Base-by-base conservation (phyloP, 2,888 invertebrate genomes). In the Eurois occulta region DNA sequence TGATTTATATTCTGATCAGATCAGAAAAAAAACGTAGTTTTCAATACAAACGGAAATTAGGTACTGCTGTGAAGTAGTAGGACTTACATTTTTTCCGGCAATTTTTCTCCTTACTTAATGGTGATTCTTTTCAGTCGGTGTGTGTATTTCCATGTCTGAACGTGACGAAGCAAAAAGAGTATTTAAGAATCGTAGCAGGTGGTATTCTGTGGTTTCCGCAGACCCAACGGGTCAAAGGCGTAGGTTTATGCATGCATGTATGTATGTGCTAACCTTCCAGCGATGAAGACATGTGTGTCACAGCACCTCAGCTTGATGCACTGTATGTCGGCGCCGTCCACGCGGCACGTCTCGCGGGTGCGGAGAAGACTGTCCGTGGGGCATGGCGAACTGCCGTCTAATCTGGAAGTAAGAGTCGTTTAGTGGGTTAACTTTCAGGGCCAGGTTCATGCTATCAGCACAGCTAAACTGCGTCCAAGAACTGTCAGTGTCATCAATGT, bases 281-380 rank as follows among this genome's bases (percentile, higher is more conserved):
- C 97, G 69, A 98, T 96, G 89, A 97, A 97, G 38, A 95, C 96
- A 90, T 97, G 97, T 24, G 97, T 97, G 67, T 97, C 97, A 88
- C 98, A 98, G 93, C 98, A 98, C 86, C 97, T 97, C 86, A 97
- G 93, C 82, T 97, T 94, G 69, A 97, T 97, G 90, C 98, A 98
- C 91, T 97, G 97, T 16, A 97, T 96, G 94, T 97, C 97, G 55
- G 95, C 96, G 4, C 97, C 97, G 74, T 96, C 96, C 48, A 97
- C 96, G 83, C 95, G 96, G 89, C 98, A 98, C 78, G 97, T 97
- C 89, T 97, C 97, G 6, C 97, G 94, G 1, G 97, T 96, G 32
- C 97, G 97, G 82, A 98, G 97, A 66, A 98, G 95, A 81, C 97
- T 97, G 69, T 96, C 97, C 3, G 97, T 97, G 1, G 98, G 98